Evolutionary conservation across 2,888 invertebrate genomes (phyloP).

Genomic region (Xestia c-nigrum): DNA sequence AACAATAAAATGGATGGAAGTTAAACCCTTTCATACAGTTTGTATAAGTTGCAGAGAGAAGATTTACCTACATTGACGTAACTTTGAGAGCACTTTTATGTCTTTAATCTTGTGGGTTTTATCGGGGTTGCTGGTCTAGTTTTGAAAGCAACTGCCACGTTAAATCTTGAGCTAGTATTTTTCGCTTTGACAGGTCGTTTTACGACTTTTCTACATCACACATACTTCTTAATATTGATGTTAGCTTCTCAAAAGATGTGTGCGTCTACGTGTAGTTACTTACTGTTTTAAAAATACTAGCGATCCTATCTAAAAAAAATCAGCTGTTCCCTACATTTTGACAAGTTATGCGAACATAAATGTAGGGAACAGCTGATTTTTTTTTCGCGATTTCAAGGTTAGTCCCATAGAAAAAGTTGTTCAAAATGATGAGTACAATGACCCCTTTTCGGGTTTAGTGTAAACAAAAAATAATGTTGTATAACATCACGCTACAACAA

Average conservation of each 20-base stretch:
- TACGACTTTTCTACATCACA: conserved; percentile 24
- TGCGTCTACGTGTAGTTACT: neutral
- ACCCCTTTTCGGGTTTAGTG: too few species aligned
- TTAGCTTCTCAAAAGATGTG: neutral
- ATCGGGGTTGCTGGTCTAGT: conserved; percentile 28
- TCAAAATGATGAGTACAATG: too few species aligned
- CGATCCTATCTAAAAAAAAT: too few species aligned
- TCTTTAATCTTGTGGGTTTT: conserved; percentile 42
- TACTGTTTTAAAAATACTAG: neutral
- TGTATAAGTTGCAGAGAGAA: conserved; percentile 14
- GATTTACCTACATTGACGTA: conserved; percentile 20
- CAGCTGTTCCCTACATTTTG: too few species aligned
- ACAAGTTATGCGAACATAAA: too few species aligned
- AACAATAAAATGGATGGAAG: neutral
- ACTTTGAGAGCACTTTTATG: conserved; percentile 32
- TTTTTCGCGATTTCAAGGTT: too few species aligned
- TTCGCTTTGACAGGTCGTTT: conserved; percentile 39
- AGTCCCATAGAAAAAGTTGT: too few species aligned
- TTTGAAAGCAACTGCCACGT: conserved; percentile 11
- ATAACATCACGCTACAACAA: too few species aligned
- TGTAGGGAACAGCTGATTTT: too few species aligned
- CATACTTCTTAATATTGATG: conserved; percentile 29
- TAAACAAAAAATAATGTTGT: too few species aligned
- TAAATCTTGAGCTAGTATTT: conserved; percentile 28
- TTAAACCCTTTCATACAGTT: conserved; percentile 20